Conservation (phyloP, 2,797 vertebrate genomes). For the Chromobotia macracanthus region DNA sequence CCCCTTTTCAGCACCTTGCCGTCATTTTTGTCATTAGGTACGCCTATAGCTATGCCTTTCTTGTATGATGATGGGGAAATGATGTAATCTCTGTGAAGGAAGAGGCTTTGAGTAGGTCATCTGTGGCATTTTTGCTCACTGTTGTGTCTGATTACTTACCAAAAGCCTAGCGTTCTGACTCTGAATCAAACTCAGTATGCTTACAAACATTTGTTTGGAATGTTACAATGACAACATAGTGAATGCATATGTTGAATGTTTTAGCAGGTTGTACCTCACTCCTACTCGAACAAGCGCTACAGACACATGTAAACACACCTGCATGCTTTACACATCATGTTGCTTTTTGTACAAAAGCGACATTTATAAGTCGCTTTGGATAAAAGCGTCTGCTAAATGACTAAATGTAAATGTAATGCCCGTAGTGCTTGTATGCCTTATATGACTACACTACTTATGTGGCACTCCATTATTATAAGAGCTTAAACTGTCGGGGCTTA, state of each 20-base stretch:
- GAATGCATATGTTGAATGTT: slow-evolving; percentile 49
- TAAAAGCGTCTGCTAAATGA: too few species aligned
- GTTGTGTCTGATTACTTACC: not conserved
- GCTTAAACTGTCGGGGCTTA: too few species aligned
- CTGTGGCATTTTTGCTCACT: not conserved
- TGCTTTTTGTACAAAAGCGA: too few species aligned
- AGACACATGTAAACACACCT: slow-evolving; percentile 13
- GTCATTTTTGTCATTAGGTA: slow-evolving; percentile 31
- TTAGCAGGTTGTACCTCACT: not conserved
- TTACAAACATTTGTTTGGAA: slow-evolving; percentile 73
- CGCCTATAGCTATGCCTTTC: slow-evolving; percentile 7
- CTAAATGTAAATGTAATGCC: too few species aligned
- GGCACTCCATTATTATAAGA: not conserved
- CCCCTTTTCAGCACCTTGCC: slow-evolving; percentile 14
- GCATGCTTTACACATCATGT: too few species aligned
- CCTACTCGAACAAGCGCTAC: not conserved
- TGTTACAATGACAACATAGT: slow-evolving; percentile 67
- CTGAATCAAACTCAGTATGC: slow-evolving; percentile 53
- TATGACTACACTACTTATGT: not conserved
- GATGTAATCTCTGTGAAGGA: slow-evolving; percentile 10
- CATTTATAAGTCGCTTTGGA: too few species aligned
- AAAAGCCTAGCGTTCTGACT: not conserved
- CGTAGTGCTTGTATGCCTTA: not conserved
- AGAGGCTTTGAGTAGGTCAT: not conserved
- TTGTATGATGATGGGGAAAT: slow-evolving; percentile 22